Base-by-base conservation (phyloP, 2,797 vertebrate species). In the Smutsia gigantea region DNA sequence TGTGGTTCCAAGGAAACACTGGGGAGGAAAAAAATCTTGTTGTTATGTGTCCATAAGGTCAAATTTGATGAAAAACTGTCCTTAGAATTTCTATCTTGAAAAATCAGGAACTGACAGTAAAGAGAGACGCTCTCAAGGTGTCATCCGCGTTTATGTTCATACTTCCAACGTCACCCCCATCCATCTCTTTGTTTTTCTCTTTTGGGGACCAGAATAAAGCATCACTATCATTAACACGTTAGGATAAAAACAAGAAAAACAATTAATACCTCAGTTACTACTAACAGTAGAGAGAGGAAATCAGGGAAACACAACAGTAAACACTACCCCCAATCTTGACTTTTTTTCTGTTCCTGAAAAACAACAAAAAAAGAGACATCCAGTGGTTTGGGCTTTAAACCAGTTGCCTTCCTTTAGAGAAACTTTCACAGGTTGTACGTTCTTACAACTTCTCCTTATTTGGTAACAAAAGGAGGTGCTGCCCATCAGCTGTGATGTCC, bases 11-110 rank as follows among this genome's bases (percentile, higher is more conserved):
- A 81, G 57, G 34, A 94, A 87, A 84, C 12, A 29, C 68, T 18
- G 59, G 84, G 88, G 63, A 93, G 83, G 61, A 68, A 87, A 74
- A 93, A 81, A 37, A 17, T 46, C 55, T 82, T 93, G 72, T 74
- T 97, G 55, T 85, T 95, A 90, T 93, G 93, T 10, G 57, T 86
- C 71, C 53, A 86, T 86, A 92, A 95, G 83, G 96, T 97, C 86
- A 94, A 95, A 96, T 71, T 29, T 84, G 81, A 95, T 72, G 83
- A 93, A 96, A 89, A 94, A 83, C 77, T 66, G 27, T 78, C 88
- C 46, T 75, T 49, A 96, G 71, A 83, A 96, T 94, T 46, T 46
- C 42, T 96, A 94, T 91, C 94, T 87, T 96, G 84, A 91, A 96
- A 97, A 94, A 59, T 90, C 78, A 91, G 63, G n/a, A 72, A 95